Base-by-base conservation (phyloP, 2,888 invertebrate genomes). In the Kuschelorhynchus macadamiae region DNA sequence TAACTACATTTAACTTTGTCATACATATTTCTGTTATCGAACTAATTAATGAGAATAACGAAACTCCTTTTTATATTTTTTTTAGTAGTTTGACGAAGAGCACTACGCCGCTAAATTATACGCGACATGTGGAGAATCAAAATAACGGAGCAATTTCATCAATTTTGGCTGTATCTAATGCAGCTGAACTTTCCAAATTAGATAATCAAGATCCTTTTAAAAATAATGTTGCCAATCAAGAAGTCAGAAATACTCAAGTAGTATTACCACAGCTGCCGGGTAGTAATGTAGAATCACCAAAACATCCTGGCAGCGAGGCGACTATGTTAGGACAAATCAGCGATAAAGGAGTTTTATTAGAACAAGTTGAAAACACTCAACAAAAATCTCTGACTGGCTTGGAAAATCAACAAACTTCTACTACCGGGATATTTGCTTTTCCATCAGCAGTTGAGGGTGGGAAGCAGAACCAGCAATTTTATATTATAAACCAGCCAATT, bases 401-500 rank as follows among this genome's bases (percentile, higher is more conserved):
- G 30, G 11, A 16, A 17, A 1, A 49, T 18, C 46, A 46, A 30
- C 49, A 21, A 11, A 25, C 8, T 25, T 49, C 47, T 17, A 16
- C 12, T 20, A 49, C n/a, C n/a, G 21, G 50, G 41, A 20, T 47
- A 46, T 46, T 32, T 47, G 9, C 30, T 16, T 18, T 47, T 36
- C 59, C 47, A 21, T 21, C 33, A 5, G 11, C 46, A 14, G 12
- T 21, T 8, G 12, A 21, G 42, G 25, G 42, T 30, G 12, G 14
- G 17, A 59, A 41, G 3, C 56, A 55, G 11, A 47, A 46, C 9
- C 63, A 53, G 21, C 70, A 61, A 20, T 63, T 50, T 49, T 63
- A 56, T 53, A 57, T 70, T 42, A 47, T 71, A 8, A 67, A 71
- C 52, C 71, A 59, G 36, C 67, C 71, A 11, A 8, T 71, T 9